Evolutionary conservation across 2,888 invertebrate genomes (phyloP).

Genomic region (Capitulum mitella): DNA sequence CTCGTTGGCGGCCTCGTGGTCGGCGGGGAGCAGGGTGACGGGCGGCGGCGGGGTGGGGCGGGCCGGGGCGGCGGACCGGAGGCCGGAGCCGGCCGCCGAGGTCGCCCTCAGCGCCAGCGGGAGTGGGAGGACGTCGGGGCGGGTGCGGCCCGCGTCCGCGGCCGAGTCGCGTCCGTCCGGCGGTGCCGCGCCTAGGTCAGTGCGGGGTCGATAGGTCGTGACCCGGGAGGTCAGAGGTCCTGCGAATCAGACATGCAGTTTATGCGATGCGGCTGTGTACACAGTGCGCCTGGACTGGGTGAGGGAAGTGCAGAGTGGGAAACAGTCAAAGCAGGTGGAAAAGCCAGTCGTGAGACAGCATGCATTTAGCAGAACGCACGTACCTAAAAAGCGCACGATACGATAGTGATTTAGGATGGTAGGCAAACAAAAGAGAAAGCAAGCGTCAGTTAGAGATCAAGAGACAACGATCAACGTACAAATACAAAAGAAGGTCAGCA

Average conservation of each 20-base stretch:
- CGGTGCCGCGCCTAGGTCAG: background rate
- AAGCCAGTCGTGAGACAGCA: background rate
- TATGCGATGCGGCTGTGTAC: background rate
- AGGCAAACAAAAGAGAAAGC: too few relatives aligned
- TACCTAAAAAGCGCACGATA: too few relatives aligned
- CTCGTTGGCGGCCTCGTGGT: background rate
- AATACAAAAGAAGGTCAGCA: background rate
- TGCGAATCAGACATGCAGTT: slow-evolving; percentile 12
- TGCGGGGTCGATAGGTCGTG: slow-evolving; percentile 3
- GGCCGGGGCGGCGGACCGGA: background rate
- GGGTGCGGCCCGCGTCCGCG: background rate
- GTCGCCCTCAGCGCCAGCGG: too few relatives aligned
- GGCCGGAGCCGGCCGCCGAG: background rate
- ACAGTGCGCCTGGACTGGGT: background rate
- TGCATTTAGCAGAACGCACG: background rate
- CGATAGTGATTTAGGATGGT: too few relatives aligned
- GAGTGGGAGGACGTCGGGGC: background rate
- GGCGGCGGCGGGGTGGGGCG: background rate
- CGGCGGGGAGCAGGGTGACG: background rate
- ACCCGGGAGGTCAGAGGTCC: background rate
- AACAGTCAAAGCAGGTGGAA: background rate
- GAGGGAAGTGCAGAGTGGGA: background rate
- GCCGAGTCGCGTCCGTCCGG: background rate
- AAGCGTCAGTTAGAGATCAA: too few relatives aligned
- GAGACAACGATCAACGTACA: too few relatives aligned